Percentiles rank a stretch among this genome's conserved stretches.
Conservation (phyloP, 2,888 invertebrate genomes). For the Lymantria monacha region DNA sequence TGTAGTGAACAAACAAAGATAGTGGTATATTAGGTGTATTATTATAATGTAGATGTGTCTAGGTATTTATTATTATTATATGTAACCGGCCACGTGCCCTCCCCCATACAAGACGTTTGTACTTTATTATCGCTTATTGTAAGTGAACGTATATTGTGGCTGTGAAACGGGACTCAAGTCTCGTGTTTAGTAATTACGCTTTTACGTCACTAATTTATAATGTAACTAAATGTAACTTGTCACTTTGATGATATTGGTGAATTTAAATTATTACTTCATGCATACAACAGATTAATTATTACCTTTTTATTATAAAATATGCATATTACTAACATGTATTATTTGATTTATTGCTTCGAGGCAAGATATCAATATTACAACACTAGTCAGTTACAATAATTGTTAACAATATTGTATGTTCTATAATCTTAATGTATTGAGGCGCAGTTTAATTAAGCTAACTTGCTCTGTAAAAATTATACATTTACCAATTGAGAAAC, state of each 20-base stretch:
- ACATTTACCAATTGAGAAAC: neutral
- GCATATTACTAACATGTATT: slow-evolving; percentile 17
- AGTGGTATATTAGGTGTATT: slow-evolving; percentile 42
- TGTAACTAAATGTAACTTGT: slow-evolving; percentile 37
- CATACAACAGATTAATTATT: slow-evolving; percentile 9
- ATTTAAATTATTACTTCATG: slow-evolving; percentile 24
- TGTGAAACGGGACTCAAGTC: slow-evolving; percentile 71
- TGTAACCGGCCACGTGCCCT: slow-evolving; percentile 54
- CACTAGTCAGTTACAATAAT: slow-evolving; percentile 61
- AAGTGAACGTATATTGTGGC: slow-evolving; percentile 76
- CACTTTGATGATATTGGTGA: slow-evolving; percentile 29
- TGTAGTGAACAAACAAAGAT: slow-evolving; percentile 58
- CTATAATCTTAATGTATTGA: neutral
- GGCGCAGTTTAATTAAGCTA: neutral
- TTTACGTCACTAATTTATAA: slow-evolving; percentile 74
- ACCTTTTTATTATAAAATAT: slow-evolving; percentile 9
- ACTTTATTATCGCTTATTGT: slow-evolving; percentile 67
- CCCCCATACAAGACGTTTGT: slow-evolving; percentile 45
- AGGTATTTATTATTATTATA: slow-evolving; percentile 53
- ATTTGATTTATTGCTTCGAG: slow-evolving; percentile 25
- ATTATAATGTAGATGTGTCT: slow-evolving; percentile 52
- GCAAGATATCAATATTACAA: slow-evolving; percentile 39
- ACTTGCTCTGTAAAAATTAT: neutral
- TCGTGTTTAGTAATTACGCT: slow-evolving; percentile 71
- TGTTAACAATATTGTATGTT: slow-evolving; percentile 22